Evolutionary conservation across 2,113 vertebrate genomes (phyloP).

Genomic region (Ciconia stormi): DNA sequence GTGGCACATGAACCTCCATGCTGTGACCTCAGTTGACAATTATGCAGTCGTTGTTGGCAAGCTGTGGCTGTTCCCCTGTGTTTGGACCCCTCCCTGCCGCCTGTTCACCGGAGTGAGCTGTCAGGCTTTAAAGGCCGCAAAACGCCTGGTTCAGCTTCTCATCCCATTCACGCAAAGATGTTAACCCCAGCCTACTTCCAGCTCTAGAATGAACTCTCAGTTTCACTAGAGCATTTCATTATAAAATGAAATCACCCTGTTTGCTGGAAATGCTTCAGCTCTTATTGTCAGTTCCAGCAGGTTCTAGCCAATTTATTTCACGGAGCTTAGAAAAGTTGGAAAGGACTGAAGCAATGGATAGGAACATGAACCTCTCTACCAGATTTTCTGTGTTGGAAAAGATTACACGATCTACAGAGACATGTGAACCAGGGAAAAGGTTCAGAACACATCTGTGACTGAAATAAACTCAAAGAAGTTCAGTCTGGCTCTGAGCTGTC

Average conservation of each 20-base stretch:
- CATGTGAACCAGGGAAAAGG: neutral
- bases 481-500: neutral
- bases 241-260: neutral
- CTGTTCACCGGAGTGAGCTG: neutral
- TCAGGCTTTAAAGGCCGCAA: neutral
- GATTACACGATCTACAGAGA: slow-evolving; percentile 7
- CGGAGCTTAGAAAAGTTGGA: slow-evolving; percentile 24
- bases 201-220: neutral
- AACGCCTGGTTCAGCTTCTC: neutral
- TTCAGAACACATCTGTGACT: slow-evolving; percentile 33
- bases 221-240: neutral
- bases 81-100: neutral
- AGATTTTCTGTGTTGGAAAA: slow-evolving; percentile 49
- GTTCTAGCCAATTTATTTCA: slow-evolving; percentile 26
- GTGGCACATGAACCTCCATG: neutral
- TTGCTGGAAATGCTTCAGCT: neutral
- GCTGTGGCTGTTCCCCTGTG: neutral
- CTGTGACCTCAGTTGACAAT: neutral
- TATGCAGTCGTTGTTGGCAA: neutral
- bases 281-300: neutral
- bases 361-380: neutral
- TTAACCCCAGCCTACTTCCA: neutral
- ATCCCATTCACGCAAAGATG: neutral
- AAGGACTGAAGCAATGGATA: neutral
- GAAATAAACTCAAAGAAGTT: neutral